A percentile compares a stretch with the other conserved stretches of the same genome.
phyloP scores from a whole-genome alignment of 2,888 invertebrate species.

The Sminthurides aquaticus region DNA sequence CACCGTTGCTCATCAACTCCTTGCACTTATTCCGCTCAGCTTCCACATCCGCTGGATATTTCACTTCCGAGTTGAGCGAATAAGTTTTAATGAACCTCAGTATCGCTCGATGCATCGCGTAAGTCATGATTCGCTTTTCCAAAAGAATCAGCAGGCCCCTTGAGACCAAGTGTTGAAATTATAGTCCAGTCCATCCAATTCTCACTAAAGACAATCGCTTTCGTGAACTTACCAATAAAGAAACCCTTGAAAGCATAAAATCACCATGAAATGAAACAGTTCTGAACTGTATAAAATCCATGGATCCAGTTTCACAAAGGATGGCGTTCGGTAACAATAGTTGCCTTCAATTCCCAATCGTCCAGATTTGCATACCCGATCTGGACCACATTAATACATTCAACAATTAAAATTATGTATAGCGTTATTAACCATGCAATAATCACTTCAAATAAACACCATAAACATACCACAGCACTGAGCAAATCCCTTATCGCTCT shows the following conservation, averaged over 20 bases:
- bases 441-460: no score
- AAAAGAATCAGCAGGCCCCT: constrained; percentile 28
- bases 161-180: no score
- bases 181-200: no score
- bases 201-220: no score
- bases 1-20: no score
- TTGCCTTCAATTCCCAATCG: no score
- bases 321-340: not conserved
- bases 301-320: not conserved
- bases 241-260: constrained; percentile 30
- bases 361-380: constrained; percentile 19
- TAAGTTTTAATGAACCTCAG: constrained; percentile 22
- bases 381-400: constrained; percentile 9
- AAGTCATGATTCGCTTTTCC: constrained; percentile 7
- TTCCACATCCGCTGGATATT: constrained; percentile 11
- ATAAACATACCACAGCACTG: constrained; percentile 29
- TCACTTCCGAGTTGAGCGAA: not conserved
- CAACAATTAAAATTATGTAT: not conserved
- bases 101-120: constrained; percentile 22
- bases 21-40: constrained; percentile 10
- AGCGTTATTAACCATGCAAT: not conserved
- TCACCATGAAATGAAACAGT: constrained; percentile 19
- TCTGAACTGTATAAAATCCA: not conserved
- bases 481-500: constrained; percentile 9
- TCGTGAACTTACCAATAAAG: constrained; percentile 28